A percentile compares a stretch with the other conserved stretches of the same genome.
These are phyloP conservation scores for Australoheros facetus DNA, from an alignment of 2,797 vertebrate species.

Conservation along the genomic window DNA sequence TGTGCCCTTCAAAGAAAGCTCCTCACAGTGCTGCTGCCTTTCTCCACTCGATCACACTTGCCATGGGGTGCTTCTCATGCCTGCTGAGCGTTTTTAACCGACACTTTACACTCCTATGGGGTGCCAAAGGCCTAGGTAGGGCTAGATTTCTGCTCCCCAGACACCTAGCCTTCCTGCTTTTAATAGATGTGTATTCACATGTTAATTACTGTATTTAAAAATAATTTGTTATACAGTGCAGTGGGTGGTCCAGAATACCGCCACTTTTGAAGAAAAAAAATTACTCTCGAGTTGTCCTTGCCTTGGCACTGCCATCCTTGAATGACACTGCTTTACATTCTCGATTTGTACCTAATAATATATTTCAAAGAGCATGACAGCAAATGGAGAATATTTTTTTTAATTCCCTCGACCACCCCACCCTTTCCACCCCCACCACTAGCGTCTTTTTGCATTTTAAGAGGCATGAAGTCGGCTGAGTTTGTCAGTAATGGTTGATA, in stretches of 20 bases:
- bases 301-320: constrained; percentile 31
- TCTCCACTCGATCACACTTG: constrained; percentile 63
- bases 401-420: constrained; percentile 39
- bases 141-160: constrained; percentile 49
- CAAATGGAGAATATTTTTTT: constrained; percentile 43
- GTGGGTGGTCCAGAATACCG: constrained; percentile 23
- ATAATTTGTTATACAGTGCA: constrained; percentile 39
- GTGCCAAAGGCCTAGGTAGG: constrained; percentile 39
- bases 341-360: constrained; percentile 63
- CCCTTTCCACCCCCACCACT: not conserved
- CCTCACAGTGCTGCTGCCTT: constrained; percentile 55
- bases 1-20: constrained; percentile 72
- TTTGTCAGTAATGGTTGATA: constrained; percentile 80
- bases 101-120: constrained; percentile 55
- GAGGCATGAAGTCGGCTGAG: constrained; percentile 63
- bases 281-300: constrained; percentile 16
- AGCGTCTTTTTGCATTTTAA: constrained; percentile 63
- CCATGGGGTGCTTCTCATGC: constrained; percentile 52
- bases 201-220: constrained; percentile 70
- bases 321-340: constrained; percentile 45
- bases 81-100: constrained; percentile 68
- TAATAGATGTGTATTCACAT: constrained; percentile 69
- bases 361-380: constrained; percentile 63
- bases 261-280: constrained; percentile 30
- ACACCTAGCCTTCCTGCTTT: constrained; percentile 46